Base-by-base conservation (phyloP, 2,797 vertebrate species). In the Hydrolagus colliei region DNA sequence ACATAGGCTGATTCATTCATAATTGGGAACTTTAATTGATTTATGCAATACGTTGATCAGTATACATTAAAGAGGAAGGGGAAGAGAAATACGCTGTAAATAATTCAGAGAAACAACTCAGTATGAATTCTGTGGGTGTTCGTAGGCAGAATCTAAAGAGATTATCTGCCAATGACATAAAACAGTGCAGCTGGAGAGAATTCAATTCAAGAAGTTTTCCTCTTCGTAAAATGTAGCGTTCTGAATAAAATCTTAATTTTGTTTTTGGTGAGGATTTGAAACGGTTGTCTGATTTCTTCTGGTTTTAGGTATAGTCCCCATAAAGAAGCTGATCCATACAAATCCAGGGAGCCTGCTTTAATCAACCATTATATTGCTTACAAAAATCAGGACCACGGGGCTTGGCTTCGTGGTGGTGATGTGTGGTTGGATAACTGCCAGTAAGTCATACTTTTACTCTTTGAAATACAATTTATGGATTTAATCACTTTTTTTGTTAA, bases 311-410 rank as follows among this genome's bases (percentile, higher is more conserved):
- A 98, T 75, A 94, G 98, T 85, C 98, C 98, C 0, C 98, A 99
- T 91, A 93, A 97, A 90, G 97, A 98, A 0, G 95, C 97, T 0
- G 96, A 99, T 89, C 97, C 96, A 27, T 92, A 96, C 89, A 99
- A 99, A 91, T 96, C 97, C 85, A 94, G 98, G 89, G 95, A 96
- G 77, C 97, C 98, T 0, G 98, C 98, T n/a, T 93, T 96, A 82
- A 97, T 99, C 87, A 93, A 94, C 22, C 91, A 89, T 88, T 98
- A 98, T 85, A 94, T 95, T 1, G 97, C 97, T 88, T 99, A 96
- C 90, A 99, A 99, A 94, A 99, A 99, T 91, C 96, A 98, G 92
- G 97, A 98, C 89, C 97, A 98, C 0, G 98, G 98, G 35, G 98
- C 98, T 87, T 99, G 98, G 98, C 93, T 99, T 87, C 93, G 98